Evolutionary conservation across 2,797 vertebrate genomes (phyloP).

Genomic region (Florisuga fusca): DNA sequence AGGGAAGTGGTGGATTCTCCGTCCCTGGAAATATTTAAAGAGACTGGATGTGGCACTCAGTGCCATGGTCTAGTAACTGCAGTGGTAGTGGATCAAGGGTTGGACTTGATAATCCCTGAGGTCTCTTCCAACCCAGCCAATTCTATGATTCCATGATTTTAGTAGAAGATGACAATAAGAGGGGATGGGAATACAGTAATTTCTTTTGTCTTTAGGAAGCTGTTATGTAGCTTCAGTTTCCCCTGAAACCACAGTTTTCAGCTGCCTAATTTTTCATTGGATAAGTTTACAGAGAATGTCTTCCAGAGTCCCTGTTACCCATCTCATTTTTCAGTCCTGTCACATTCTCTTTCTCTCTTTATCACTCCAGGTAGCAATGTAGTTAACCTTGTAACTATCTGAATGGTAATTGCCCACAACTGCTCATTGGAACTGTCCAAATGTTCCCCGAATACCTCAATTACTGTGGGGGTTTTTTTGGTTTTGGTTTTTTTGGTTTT

Average conservation of each 20-base stretch:
- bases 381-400: neutral
- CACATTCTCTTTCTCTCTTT: neutral
- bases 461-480: neutral
- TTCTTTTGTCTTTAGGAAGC: neutral
- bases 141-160: too few species aligned
- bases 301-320: neutral
- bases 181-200: neutral
- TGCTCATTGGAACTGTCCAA: neutral
- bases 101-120: too few species aligned
- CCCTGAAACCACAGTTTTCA: neutral
- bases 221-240: neutral
- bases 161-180: neutral
- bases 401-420: neutral
- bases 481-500: too few species aligned
- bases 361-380: neutral
- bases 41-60: too few species aligned
- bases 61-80: too few species aligned
- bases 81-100: too few species aligned
- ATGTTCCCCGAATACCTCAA: neutral
- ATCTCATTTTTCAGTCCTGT: neutral
- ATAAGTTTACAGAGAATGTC: neutral
- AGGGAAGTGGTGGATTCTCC: too few species aligned
- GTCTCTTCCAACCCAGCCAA: too few species aligned
- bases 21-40: too few species aligned
- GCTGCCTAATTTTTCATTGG: neutral